Evolutionary conservation across 1,140 invertebrate species (phyloP), one percentile per base, ranked within the genome.

Genomic region (Temnothorax longispinosus): DNA sequence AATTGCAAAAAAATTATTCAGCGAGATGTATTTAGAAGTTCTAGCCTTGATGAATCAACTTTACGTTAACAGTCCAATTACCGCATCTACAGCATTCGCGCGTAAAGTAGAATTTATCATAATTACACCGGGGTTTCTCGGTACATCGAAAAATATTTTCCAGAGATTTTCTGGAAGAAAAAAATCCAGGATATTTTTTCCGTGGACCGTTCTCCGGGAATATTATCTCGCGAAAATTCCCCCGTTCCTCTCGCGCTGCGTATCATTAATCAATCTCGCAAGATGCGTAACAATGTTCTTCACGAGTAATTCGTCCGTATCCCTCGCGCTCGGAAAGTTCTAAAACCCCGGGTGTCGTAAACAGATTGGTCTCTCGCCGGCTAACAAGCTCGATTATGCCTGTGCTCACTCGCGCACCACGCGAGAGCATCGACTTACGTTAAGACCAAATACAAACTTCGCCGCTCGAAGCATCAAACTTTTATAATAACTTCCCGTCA

Each of bases 401-500:
- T 47, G 80, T 13, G 44, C 67, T 58, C 67, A 35, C 64, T 81
- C 52, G 44, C 52, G 38, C 10, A 7, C 18, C 13, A 54, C 47
- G 64, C 75, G 50, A 44, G 38, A 65, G 18, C 74, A 56, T 47
- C 72, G 27, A 62, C 65, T 86, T 80, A 54, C 62, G 38, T 77
- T 58, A 60, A 86, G 27, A 50, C 18, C 75, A 75, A 44, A 86
- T 58, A 56, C 50, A 86, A 86, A 82, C 67, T 86, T 86, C 62
- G 47, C 35, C 64, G 50, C 44, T 81, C 76, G 76, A 71, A 35
- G 44, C 76, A 58, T 81, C 65, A 87, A 90, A 90, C 85, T 90
- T 90, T 84, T 65, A 56, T 85, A 87, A 90, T 87, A 89, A 87
- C 78, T 62, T 80, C 1, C 11, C 78, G 80, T 81, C 88, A 44